Evolutionary conservation across 1,140 invertebrate genomes (phyloP), one percentile per base, ranked within the genome.

Genomic region (Goniozus legneri): DNA sequence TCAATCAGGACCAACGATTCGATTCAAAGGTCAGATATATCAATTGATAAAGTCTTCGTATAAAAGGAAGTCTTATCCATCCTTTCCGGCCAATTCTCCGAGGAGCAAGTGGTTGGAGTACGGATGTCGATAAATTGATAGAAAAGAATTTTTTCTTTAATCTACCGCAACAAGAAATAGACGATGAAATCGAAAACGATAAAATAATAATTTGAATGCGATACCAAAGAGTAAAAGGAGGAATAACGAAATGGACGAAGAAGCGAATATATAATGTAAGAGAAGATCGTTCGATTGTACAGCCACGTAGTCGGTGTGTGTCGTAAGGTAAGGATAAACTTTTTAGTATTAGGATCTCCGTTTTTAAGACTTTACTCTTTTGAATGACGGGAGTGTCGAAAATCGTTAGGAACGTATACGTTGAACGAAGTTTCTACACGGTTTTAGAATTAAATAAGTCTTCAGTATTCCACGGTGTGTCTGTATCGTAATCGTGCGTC

Each of bases 381-480:
- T 4, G 4, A 10, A 27, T 4, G 10, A 27, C 4, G 10, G 24
- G 24, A 4, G 24, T 27, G 4, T 10, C 24, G 24, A 27, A 27
- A 27, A 27, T 4, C 10, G 24, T 27, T 10, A 10, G 10, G 10
- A 10, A 27, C 4, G 24, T 27, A 27, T 6, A 27, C 10, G 24
- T 6, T 4, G 24, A 27, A 27, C 4, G 24, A 27, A 27, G 24
- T 38, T 42, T 43, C 24, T 50, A 50, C 22, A 42, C 42, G 36
- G 44, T 45, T n/a, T n/a, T 37, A 50, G 54, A 37, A 31, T 36
- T 19, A 49, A 53, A 60, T 39, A 55, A 50, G 53, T 51, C 54
- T 62, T 50, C 56, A 56, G 50, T 62, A 62, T 62, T 62, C 53
- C 50, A 61, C 47, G 44, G 50, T 60, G 50, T 62, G 47, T 56